phyloP scores from a whole-genome alignment of 2,113 vertebrate genomes.

The Gracilinanus agilis region DNA sequence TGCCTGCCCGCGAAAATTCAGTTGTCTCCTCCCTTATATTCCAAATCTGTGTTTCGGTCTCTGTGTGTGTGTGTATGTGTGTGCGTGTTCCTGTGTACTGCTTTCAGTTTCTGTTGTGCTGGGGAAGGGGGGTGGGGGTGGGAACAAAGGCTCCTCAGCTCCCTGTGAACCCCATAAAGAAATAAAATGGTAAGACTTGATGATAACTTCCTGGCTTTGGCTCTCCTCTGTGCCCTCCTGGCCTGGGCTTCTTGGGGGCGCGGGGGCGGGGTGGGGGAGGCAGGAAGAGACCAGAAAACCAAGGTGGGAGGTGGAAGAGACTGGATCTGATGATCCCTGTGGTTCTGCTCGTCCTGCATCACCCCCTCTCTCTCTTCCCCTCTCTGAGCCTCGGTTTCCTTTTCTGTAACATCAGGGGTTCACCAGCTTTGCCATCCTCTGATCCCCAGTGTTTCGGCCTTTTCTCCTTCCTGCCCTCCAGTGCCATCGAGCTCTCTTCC shows the following conservation, averaged over 20 bases:
- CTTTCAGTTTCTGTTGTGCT: conserved; percentile 77
- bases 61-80: conserved; percentile 35
- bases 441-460: background rate
- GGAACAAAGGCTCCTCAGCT: conserved; percentile 72
- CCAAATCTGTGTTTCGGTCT: conserved; percentile 73
- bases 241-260: conserved; percentile 15
- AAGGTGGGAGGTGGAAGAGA: background rate
- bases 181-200: conserved; percentile 80
- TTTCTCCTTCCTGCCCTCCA: background rate
- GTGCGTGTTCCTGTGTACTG: conserved; percentile 75
- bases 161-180: conserved; percentile 78
- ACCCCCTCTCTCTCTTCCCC: background rate
- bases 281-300: too few species aligned
- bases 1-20: conserved; percentile 67
- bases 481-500: background rate
- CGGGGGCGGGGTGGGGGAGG: background rate
- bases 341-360: background rate
- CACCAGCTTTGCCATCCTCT: background rate
- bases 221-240: background rate
- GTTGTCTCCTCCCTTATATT: conserved; percentile 60
- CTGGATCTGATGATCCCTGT: background rate
- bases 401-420: background rate
- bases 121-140: conserved; percentile 59
- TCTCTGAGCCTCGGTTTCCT: background rate
- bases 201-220: conserved; percentile 66